phyloP scores from a whole-genome alignment of 1,140 invertebrate species.

The Plodia interpunctella region DNA sequence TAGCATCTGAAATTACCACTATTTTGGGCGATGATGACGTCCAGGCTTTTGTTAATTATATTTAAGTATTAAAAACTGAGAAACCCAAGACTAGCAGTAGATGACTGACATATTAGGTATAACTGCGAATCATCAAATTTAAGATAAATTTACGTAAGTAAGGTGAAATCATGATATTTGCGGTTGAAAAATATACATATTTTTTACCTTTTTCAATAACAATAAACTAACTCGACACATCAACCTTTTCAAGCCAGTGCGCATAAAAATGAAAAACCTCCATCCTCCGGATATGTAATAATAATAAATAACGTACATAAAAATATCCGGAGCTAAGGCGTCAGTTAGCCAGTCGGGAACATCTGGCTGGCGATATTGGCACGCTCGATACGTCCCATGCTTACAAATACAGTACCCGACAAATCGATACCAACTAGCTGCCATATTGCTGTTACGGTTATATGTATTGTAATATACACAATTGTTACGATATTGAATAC shows the following conservation, averaged over 20 bases:
- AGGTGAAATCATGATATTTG: not conserved
- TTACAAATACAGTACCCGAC: conserved; percentile 45
- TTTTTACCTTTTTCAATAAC: not conserved
- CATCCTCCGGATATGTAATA: conserved; percentile 8
- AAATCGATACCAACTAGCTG: conserved; percentile 43
- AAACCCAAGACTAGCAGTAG: no score
- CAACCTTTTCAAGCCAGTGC: conserved; percentile 3
- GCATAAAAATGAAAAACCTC: conserved; percentile 4
- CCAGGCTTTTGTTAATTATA: no score
- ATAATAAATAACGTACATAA: conserved; percentile 17
- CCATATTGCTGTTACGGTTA: conserved; percentile 12
- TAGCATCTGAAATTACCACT: no score
- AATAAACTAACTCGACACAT: conserved; percentile 4
- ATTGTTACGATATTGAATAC: conserved; percentile 4
- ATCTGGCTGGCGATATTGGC: conserved; percentile 35
- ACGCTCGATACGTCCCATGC: conserved; percentile 36
- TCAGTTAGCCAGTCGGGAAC: conserved; percentile 28
- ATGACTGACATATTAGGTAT: no score
- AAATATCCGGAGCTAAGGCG: conserved; percentile 20
- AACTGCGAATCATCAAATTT: no score
- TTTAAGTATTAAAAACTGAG: no score
- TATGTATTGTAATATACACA: conserved; percentile 9
- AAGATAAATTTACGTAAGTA: no score
- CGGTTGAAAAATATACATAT: not conserved
- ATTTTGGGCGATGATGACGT: no score